Conservation (phyloP, 2,888 invertebrate species). For the Lepidonotus clava region DNA sequence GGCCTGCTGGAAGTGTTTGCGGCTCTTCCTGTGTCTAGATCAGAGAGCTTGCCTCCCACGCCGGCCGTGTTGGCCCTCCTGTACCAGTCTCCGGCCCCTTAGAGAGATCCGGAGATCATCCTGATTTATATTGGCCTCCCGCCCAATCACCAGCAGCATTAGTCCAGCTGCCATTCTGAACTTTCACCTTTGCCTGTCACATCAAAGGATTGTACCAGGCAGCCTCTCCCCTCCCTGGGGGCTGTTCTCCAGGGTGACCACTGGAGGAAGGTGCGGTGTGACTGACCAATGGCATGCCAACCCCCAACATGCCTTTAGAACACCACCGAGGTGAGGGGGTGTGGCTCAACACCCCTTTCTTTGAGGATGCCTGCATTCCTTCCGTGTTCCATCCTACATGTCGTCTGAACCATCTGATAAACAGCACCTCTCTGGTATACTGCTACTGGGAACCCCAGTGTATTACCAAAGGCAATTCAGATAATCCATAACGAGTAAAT, state of each 20-base stretch:
- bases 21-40: slow-evolving; percentile 13
- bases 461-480: too few species aligned
- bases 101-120: not conserved
- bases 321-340: not conserved
- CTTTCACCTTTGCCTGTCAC: slow-evolving; percentile 3
- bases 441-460: too few species aligned
- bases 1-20: not conserved
- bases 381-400: too few species aligned
- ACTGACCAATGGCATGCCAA: not conserved
- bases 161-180: not conserved
- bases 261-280: not conserved
- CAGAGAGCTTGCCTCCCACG: not conserved
- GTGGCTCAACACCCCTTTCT: too few species aligned
- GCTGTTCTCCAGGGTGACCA: not conserved
- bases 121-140: not conserved
- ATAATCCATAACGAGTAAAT: too few species aligned
- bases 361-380: too few species aligned
- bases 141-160: not conserved
- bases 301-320: not conserved
- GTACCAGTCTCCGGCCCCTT: not conserved
- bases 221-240: not conserved
- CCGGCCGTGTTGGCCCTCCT: not conserved
- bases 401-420: too few species aligned
- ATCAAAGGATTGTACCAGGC: not conserved
- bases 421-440: too few species aligned